A percentile compares a stretch with the other conserved stretches of the same genome.
These are phyloP conservation scores for Acleris literana DNA, from an alignment of 2,888 invertebrate genomes.

Conservation along the genomic window DNA sequence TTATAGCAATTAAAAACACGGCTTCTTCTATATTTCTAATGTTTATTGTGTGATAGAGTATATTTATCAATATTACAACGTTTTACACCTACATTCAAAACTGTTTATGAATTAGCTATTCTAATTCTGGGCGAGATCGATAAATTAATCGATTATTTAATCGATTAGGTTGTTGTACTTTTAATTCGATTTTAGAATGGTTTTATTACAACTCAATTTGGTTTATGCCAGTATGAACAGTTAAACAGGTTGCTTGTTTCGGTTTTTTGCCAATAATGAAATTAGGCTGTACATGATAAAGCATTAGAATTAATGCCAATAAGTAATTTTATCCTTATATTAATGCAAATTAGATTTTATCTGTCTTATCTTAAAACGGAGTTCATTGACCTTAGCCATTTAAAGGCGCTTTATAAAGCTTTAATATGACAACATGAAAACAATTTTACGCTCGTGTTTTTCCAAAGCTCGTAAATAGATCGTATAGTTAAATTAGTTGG, in stretches of 20 bases:
- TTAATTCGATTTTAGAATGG: constrained; percentile 36
- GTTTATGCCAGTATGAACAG: constrained; percentile 15
- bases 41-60: constrained; percentile 37
- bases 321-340: constrained; percentile 24
- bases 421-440: neutral
- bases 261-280: constrained; percentile 10
- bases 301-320: constrained; percentile 13
- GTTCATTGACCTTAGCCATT: constrained; percentile 2
- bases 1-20: constrained; percentile 41
- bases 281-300: constrained; percentile 21
- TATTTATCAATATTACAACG: constrained; percentile 38
- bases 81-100: constrained; percentile 36
- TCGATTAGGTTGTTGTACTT: constrained; percentile 43
- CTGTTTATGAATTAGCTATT: constrained; percentile 36
- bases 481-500: constrained; percentile 51
- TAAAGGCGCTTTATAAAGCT: neutral
- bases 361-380: neutral
- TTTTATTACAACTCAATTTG: constrained; percentile 36
- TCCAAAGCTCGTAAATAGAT: constrained; percentile 32
- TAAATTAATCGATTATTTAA: constrained; percentile 63
- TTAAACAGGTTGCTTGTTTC: constrained; percentile 18
- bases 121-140: constrained; percentile 59
- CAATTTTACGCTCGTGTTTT: neutral
- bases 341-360: constrained; percentile 23
- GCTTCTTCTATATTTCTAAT: constrained; percentile 36